Conservation (phyloP, 2,888 invertebrate species). For the Metellina segmentata region DNA sequence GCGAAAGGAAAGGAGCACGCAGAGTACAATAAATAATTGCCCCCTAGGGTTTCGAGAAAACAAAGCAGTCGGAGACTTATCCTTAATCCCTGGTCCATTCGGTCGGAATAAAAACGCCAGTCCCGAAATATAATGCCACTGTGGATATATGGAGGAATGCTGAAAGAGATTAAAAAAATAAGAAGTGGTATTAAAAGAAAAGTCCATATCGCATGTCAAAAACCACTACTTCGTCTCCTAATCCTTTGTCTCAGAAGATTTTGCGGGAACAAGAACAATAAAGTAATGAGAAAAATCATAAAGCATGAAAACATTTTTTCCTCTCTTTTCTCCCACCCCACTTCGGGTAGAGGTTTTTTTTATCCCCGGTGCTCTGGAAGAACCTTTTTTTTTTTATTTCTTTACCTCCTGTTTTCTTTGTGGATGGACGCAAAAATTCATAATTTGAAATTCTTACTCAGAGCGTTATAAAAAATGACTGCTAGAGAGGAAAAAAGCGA, state of each 20-base stretch:
- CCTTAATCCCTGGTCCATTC: constrained; percentile 68
- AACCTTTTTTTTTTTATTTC: constrained; percentile 14
- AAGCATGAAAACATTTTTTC: constrained; percentile 71
- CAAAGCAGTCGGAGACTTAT: constrained; percentile 64
- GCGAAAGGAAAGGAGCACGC: constrained; percentile 1
- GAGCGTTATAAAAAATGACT: constrained; percentile 16
- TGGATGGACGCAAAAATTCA: constrained; percentile 61
- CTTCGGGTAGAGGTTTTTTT: neutral
- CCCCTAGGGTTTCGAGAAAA: constrained; percentile 57
- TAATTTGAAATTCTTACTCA: constrained; percentile 63
- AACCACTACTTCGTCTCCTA: constrained; percentile 65
- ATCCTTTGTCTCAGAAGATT: constrained; percentile 63
- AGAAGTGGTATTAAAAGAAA: constrained; percentile 71
- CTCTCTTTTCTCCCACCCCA: constrained; percentile 11
- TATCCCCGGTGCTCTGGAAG: neutral
- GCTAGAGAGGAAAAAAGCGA: constrained; percentile 7
- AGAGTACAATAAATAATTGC: constrained; percentile 72
- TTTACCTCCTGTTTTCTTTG: constrained; percentile 30
- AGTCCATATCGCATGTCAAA: constrained; percentile 71
- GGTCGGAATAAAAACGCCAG: constrained; percentile 55
- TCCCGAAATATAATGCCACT: constrained; percentile 62
- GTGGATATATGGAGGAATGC: neutral
- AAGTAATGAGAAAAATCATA: constrained; percentile 77
- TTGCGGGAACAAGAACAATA: constrained; percentile 66
- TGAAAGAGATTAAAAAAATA: constrained; percentile 15